Percentiles rank a stretch among this genome's conserved stretches.
Evolutionary conservation across 2,797 vertebrate species (phyloP).

Genomic region (Galagoides demidoff): DNA sequence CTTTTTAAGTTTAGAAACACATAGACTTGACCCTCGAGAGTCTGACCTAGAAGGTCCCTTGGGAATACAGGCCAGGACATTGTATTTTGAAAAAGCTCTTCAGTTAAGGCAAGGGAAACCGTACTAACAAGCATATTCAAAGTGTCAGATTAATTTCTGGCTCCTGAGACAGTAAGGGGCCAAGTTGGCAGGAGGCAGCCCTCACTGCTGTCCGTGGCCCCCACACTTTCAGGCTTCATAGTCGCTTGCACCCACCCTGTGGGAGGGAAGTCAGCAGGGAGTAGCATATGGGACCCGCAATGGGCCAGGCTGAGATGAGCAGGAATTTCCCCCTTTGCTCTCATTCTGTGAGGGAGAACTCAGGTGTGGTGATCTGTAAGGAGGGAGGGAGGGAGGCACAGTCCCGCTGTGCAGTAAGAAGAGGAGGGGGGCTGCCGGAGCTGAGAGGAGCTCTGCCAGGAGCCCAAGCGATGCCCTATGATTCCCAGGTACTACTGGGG

Average conservation of each 20-base stretch:
- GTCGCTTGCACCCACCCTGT: not conserved
- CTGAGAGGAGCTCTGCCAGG: not conserved
- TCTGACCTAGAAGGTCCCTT: not conserved
- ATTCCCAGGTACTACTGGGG: not conserved
- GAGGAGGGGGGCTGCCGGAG: not conserved
- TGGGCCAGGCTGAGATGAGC: not conserved
- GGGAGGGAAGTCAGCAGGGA: not conserved
- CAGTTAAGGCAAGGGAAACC: not conserved
- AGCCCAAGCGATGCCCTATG: not conserved
- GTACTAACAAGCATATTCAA: not conserved
- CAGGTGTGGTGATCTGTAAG: not conserved
- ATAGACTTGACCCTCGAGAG: not conserved
- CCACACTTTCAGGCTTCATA: not conserved
- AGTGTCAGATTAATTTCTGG: constrained; percentile 25
- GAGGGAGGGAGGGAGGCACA: not conserved
- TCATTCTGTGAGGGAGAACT: not conserved
- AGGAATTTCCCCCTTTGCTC: not conserved
- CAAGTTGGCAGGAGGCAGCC: not conserved
- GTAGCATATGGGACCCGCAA: not conserved
- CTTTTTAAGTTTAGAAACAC: not conserved
- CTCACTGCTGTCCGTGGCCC: not conserved
- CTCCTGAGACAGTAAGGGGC: not conserved
- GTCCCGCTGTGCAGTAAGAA: not conserved
- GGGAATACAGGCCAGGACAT: not conserved
- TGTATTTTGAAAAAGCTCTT: not conserved